Evolutionary conservation across 2,888 invertebrate genomes (phyloP), one percentile per base, ranked within the genome.

Genomic region (Campopleginae sp.): DNA sequence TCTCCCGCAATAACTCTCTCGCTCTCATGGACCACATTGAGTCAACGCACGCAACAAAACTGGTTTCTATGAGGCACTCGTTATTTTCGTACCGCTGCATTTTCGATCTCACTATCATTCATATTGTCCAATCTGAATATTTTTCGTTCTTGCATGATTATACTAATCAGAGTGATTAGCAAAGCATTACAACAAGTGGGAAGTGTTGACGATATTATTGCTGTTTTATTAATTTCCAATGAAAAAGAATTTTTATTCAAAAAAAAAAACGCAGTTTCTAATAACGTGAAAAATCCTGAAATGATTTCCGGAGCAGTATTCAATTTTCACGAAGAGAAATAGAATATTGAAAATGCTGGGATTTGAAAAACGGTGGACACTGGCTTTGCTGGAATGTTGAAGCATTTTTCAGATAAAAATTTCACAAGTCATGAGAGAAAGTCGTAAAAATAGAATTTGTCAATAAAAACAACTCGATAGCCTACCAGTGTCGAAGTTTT

Each of bases 51-150:
- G 80, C 66, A 54, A 58, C 80, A 51, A 80, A 79, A 83, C 74
- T 72, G 63, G 72, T 42, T 48, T 68, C 65, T 51, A 38, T 81
- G 75, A 76, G 66, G 58, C 76, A 71, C 75, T 77, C 80, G 80
- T 84, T 75, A 86, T 85, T 84, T 75, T 80, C 27, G 54, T 72
- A 71, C 75, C 31, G 19, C 42, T 65, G 66, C 61, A 14, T 71
- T 80, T 74, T 68, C 61, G 44, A 31, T 44, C n/a, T 27, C 12
- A 44, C 23, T 68, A 4, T 44, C 66, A 23, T 19, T 23, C 31
- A 23, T n/a, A 23, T 10, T 44, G 5, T 10, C 44, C 48, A 63
- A 65, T 48, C 33, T 6, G n/a, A 48, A 17, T 58, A 23, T 48
- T 63, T 63, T 14, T 48, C 61, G 10, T 63, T 23, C 31, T 44